Percentiles rank a stretch among this genome's conserved stretches.
These are phyloP conservation scores for Scaptomyza parva DNA, from an alignment of 2,888 invertebrate genomes.

Conservation along the genomic window DNA sequence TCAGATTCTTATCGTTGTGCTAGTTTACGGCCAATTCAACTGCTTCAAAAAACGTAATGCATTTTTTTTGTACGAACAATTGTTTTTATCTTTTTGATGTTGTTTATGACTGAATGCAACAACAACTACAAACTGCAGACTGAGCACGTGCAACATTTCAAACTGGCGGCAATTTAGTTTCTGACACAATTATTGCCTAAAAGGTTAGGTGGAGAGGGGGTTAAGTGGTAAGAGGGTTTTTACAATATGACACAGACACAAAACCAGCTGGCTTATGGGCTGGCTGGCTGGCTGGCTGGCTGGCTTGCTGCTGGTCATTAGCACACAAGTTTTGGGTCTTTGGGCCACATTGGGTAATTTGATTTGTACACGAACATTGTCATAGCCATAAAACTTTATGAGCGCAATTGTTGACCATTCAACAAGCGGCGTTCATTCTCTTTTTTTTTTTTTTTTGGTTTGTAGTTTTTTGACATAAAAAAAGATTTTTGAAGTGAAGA, in stretches of 20 bases:
- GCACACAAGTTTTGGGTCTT: conserved; percentile 27
- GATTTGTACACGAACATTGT: conserved; percentile 59
- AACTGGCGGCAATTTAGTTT: conserved; percentile 50
- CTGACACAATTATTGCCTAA: conserved; percentile 67
- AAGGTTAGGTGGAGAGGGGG: conserved; percentile 9
- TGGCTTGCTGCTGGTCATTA: conserved; percentile 51
- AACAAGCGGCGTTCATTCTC: neutral
- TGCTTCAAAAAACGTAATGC: conserved; percentile 35
- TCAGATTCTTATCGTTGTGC: conserved; percentile 31
- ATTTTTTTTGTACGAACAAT: conserved; percentile 44
- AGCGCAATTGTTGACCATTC: conserved; percentile 38
- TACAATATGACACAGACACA: conserved; percentile 28
- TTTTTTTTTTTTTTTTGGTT: neutral
- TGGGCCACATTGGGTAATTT: conserved; percentile 55
- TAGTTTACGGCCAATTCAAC: conserved; percentile 24
- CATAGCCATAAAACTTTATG: conserved; percentile 41
- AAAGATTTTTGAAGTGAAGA: neutral
- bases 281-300: conserved; percentile 17
- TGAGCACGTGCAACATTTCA: conserved; percentile 68
- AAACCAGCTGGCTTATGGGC: conserved; percentile 37
- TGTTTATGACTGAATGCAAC: conserved; percentile 34
- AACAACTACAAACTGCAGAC: conserved; percentile 8
- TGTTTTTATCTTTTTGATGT: conserved; percentile 44
- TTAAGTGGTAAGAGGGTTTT: neutral
- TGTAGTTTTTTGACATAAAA: neutral